phyloP scores from a whole-genome alignment of 2,113 vertebrate genomes.

The Odontesthes bonariensis region DNA sequence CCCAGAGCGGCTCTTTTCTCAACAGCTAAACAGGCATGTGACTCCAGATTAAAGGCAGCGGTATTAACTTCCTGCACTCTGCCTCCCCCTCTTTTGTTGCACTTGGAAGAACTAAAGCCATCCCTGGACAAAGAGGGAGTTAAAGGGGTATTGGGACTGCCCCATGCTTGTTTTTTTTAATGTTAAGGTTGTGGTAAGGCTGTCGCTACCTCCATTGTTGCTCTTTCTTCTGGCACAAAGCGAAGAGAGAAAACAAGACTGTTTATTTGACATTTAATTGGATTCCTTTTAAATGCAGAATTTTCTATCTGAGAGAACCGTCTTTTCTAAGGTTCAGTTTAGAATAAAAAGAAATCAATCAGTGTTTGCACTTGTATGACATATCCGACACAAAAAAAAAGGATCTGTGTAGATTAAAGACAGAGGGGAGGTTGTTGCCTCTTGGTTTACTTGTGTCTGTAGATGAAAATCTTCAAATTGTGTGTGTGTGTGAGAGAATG shows the following conservation, averaged over 20 bases:
- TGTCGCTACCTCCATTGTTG: constrained; percentile 14
- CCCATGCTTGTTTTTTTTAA: constrained; percentile 36
- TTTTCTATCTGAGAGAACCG: neutral
- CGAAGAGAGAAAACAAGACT: constrained; percentile 53
- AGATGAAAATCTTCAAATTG: neutral
- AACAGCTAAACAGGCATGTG: constrained; percentile 26
- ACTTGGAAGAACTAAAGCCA: constrained; percentile 13
- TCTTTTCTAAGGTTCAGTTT: neutral
- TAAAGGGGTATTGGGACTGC: neutral
- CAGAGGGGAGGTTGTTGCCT: neutral
- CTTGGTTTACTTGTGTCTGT: neutral
- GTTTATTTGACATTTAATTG: constrained; percentile 1
- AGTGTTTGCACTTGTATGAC: neutral
- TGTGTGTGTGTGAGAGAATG: constrained; percentile 1
- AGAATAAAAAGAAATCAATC: neutral
- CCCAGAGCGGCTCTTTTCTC: constrained; percentile 18
- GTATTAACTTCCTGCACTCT: constrained; percentile 19
- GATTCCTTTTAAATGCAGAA: neutral
- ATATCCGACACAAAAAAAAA: too few relatives aligned
- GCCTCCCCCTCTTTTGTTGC: constrained; percentile 5
- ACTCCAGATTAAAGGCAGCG: constrained; percentile 41
- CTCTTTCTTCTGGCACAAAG: constrained; percentile 32
- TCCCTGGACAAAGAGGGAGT: constrained; percentile 10
- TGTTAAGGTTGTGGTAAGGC: constrained; percentile 22
- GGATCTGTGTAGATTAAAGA: neutral